Evolutionary conservation across 2,113 vertebrate species (phyloP), one percentile per base, ranked within the genome.

Genomic region (Hippotragus niger): DNA sequence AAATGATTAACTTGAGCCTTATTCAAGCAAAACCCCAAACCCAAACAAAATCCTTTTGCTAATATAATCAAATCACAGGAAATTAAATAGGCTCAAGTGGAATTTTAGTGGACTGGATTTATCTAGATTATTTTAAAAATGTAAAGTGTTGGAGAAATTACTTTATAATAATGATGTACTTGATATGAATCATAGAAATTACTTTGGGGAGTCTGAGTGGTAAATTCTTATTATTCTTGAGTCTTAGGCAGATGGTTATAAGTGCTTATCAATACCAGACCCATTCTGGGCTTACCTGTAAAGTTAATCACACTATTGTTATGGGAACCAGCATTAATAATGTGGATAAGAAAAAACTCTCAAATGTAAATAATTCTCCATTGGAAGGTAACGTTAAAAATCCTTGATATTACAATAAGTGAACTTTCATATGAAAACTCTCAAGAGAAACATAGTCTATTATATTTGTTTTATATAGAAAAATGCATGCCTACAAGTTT

Each of bases 1-100:
- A 95, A 88, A 95, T 82, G 47, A 97, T 96, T 98, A 96, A 91
- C 89, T 91, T 78, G 80, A 94, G 10, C 76, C 40, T 93, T 94
- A 90, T 81, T 97, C 64, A 97, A 96, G 50, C 58, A 85, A 90
- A 97, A 95, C 53, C 29, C 21, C 60, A 83, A 96, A 53, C 21
- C 84, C 57, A 96, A 97, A 90, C 62, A 96, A 94, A 97, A 90
- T 78, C 17, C 1, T 62, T 83, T 92, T 76, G 17, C 27, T 95
- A 95, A 88, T 95, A 21, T 85, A 91, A 90, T 7, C 15, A 91
- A 96, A 91, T 43, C 43, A 88, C 17, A 95, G 15, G 6, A 94
- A 92, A 90, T 96, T 95, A 97, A 96, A 76, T 90, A 60, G 7
- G 5, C 11, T 97, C 36, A 97, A 95, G 71, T 92, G 47, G 45